Conservation (phyloP, 2,113 vertebrate genomes). For the Eolophus roseicapilla region DNA sequence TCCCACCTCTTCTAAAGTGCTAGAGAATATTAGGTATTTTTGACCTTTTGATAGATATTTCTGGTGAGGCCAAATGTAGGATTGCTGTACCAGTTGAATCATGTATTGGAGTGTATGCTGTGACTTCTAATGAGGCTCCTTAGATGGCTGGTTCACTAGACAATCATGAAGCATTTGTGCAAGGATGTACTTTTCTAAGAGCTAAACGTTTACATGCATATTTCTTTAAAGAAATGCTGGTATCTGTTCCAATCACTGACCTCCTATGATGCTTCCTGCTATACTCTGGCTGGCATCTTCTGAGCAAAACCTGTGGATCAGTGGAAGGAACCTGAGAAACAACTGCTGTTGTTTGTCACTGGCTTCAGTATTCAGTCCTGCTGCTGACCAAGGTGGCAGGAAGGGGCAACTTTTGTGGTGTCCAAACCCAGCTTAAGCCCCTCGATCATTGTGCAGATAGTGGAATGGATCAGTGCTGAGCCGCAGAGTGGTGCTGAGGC, state of each 20-base stretch:
- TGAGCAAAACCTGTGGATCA: background rate
- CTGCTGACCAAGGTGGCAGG: background rate
- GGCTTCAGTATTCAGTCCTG: background rate
- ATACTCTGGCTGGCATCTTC: background rate
- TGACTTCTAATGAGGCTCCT: background rate
- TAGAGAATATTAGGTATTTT: background rate
- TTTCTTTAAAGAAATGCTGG: background rate
- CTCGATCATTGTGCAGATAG: background rate
- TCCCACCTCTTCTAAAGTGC: background rate
- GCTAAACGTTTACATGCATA: background rate
- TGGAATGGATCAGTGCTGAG: background rate
- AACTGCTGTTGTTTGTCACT: background rate
- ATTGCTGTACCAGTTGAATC: background rate
- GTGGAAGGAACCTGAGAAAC: background rate
- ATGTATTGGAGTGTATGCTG: background rate
- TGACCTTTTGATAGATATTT: background rate
- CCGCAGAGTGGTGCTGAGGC: background rate
- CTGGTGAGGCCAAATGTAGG: background rate
- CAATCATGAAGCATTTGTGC: background rate
- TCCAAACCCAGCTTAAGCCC: background rate
- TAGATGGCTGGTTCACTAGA: background rate
- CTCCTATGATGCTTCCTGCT: background rate
- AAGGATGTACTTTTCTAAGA: background rate
- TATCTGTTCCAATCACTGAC: background rate
- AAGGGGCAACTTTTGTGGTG: rapidly evolving